Percentiles rank a stretch among this genome's conserved stretches.
Conservation (phyloP, 2,113 vertebrate genomes). For the Falco punctatus region DNA sequence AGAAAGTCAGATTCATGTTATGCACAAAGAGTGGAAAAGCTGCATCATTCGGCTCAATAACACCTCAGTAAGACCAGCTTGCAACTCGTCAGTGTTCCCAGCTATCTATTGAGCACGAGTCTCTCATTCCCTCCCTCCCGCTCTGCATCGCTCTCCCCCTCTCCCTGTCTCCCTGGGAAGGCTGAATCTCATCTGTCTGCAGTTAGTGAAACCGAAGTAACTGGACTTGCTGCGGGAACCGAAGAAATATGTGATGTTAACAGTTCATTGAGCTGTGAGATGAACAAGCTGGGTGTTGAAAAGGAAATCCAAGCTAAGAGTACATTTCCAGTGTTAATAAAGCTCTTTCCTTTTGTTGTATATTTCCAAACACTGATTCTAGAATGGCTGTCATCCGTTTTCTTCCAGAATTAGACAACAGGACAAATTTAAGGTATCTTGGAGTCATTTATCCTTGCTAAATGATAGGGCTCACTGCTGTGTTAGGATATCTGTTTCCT, state of each 20-base stretch:
- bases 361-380: conserved; percentile 69
- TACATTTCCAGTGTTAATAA: conserved; percentile 76
- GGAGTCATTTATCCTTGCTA: conserved; percentile 27
- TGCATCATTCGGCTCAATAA: background rate
- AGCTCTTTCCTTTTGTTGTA: conserved; percentile 69
- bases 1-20: background rate
- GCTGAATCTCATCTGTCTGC: conserved; percentile 68
- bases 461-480: conserved; percentile 12
- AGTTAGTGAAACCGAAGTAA: conserved; percentile 63
- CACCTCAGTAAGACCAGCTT: background rate
- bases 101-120: background rate
- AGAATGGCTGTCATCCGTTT: conserved; percentile 60
- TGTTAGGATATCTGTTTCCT: conserved; percentile 14
- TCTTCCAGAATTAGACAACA: conserved; percentile 62
- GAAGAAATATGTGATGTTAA: conserved; percentile 79
- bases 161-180: conserved; percentile 24
- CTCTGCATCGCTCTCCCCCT: background rate
- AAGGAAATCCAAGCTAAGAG: conserved; percentile 72
- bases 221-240: conserved; percentile 71
- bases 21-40: background rate
- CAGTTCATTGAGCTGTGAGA: conserved; percentile 83
- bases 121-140: background rate
- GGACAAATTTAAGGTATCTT: conserved; percentile 54
- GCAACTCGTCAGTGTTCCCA: background rate
- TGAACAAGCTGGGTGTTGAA: conserved; percentile 78